These are phyloP conservation scores for Cerastoderma edule DNA, from an alignment of 2,888 invertebrate genomes.

Conservation along the genomic window DNA sequence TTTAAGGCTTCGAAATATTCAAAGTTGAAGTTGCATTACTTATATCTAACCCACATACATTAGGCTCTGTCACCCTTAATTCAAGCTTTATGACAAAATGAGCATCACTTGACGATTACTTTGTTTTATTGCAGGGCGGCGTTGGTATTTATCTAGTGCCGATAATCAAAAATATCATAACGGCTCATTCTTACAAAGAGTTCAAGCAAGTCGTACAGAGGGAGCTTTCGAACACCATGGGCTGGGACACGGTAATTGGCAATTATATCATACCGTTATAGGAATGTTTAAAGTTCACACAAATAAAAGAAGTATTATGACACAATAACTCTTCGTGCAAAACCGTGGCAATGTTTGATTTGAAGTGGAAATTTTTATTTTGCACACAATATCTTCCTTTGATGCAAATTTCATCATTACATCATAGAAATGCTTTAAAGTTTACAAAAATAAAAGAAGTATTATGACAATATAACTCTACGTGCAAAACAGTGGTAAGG, in stretches of 20 bases:
- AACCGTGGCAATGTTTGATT: neutral
- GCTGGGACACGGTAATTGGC: constrained; percentile 53
- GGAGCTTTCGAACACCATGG: constrained; percentile 41
- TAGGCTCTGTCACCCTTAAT: too few relatives aligned
- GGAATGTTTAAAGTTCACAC: neutral
- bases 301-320: neutral
- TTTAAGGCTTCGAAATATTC: too few relatives aligned
- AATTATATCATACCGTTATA: neutral
- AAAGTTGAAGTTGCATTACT: too few relatives aligned
- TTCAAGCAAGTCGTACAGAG: constrained; percentile 37
- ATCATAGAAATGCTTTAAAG: neutral
- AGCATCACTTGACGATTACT: neutral
- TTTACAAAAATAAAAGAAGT: too few relatives aligned
- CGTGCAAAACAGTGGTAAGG: too few relatives aligned
- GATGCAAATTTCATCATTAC: neutral
- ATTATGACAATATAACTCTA: too few relatives aligned
- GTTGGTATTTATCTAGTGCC: constrained; percentile 28
- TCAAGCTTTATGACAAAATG: neutral
- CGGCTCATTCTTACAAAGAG: constrained; percentile 33
- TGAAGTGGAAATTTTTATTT: neutral
- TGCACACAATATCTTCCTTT: neutral
- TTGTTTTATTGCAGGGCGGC: constrained; percentile 18
- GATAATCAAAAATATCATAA: constrained; percentile 27
- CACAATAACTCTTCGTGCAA: neutral
- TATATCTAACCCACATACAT: too few relatives aligned